Evolutionary conservation across 2,113 vertebrate species (phyloP), one percentile per base, ranked within the genome.

Genomic region (Bubo scandiacus): DNA sequence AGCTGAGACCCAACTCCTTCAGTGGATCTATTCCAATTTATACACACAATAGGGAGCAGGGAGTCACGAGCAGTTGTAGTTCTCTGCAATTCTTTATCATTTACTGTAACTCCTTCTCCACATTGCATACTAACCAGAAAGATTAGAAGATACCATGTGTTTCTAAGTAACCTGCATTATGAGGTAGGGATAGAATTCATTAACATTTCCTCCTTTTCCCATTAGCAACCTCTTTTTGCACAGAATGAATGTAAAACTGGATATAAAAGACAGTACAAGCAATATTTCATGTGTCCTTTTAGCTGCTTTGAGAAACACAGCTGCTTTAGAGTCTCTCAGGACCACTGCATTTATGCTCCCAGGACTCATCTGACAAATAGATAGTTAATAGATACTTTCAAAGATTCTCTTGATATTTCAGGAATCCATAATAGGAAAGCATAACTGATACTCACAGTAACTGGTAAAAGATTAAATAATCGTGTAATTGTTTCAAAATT

Each of bases 131-230:
- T 81, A 71, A 92, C 83, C 57, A 68, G 55, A 86, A 97, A 93
- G 87, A 89, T 94, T 45, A 93, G 72, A 92, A 96, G 94, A 83
- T 68, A 61, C 20, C 59, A 10, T 86, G 40, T 94, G 58, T 84
- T 97, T 91, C 36, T 68, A 84, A 85, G 43, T 88, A 83, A 91
- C 80, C 66, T 89, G 57, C 10, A 26, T 81, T 65, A 83, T 6
- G 34, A 66, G 34, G 45, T 27, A 87, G 78, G 51, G 38, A 25
- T 58, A 77, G 85, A 96, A 90, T 86, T 94, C 34, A 84, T 93
- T 94, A 93, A 86, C 67, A 88, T 85, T 91, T 96, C 36, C 77
- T 79, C 30, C 58, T 96, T 89, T 96, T 89, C 90, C 87, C 75
- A 90, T 94, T 80, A 88, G 81, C 32, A 90, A 85, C 51, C 92